Base-by-base conservation (phyloP, 2,113 vertebrate genomes). In the Reinhardtius hippoglossoides region DNA sequence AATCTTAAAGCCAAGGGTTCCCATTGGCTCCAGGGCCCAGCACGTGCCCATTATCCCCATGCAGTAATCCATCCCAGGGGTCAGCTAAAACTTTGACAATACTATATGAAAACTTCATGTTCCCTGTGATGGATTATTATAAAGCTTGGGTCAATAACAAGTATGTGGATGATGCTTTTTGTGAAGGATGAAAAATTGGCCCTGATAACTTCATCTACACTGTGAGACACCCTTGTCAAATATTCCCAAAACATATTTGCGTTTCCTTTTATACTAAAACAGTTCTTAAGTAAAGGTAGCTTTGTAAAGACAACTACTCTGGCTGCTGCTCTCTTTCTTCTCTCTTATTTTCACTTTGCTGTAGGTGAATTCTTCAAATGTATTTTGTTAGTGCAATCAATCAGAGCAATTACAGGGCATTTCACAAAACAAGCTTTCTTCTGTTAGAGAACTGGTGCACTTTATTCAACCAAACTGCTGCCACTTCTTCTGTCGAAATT, bases 81-180 rank as follows among this genome's bases (percentile, higher is more conserved):
- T 9, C 20, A 62, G 42, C 13, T 57, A 1, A 26, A n/a, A 50
- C 69, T 6, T 54, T 76, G 48, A 13, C 10, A 1, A 42, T 59
- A 59, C 21, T 59, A 27, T 37, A 78, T 42, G 40, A 40, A 64
- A 42, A 3, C 27, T 31, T 70, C 42, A 1, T 70, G 31, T 81
- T 65, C 54, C 42, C 20, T 59, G 18, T 64, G 52, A 54, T 64
- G 27, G 20, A 58, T 63, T 5, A 10, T 54, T 21, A 23, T 52
- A 35, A 3, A 20, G 54, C 48, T 21, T 21, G 9, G 6, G 42
- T 26, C 5, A 31, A 9, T 42, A 18, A 24, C 57, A 37, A 37
- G 42, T 46, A 13, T 46, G 42, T 46, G 42, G 27, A 27, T 27
- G 27, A 27, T 35, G 31, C 31, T 9, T 35, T 35, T 35, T 35